Evolutionary conservation across 1,140 invertebrate species (phyloP), one percentile per base, ranked within the genome.

Genomic region (Helicoverpa zea): DNA sequence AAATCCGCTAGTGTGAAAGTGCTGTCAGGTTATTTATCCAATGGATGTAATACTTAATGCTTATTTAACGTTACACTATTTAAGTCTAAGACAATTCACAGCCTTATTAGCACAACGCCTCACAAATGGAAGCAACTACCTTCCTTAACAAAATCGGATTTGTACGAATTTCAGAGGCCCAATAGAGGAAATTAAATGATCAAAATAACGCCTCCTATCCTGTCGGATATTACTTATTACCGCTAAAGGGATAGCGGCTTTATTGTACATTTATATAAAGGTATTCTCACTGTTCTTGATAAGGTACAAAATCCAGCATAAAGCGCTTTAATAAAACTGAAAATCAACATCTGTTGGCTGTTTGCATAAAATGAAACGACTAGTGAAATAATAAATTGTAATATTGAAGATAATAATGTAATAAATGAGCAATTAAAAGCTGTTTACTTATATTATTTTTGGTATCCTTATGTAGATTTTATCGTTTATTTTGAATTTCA

Each of bases 101-200:
- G 10, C 43, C 4, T 68, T 49, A 47, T 18, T 16, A 47, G 13
- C 3, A 16, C 5, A 54, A 13, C 12, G 3, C 18, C 11, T 13
- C 14, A 10, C 47, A 52, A 51, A 18, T 29, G 66, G 51, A 16
- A n/a, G 23, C n/a, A 29, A 52, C 30, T 13, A 52, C 52, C 23
- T 14, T 72, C 66, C 43, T 52, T 23, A 51, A 51, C 30, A 12
- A 66, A 77, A 77, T 77, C 16, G 10, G n/a, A 64, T 66, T 54
- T 49, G 29, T 52, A 14, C 61, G 23, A 54, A 77, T 64, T 77
- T 77, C 61, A 43, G 29, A 47, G 29, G n/a, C 75, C 54, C 61
- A 54, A 66, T 77, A 43, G 75, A 77, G 75, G 75, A 77, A 77
- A 77, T 77, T 51, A 77, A 77, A 77, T 77, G 61, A 77, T 77